Percentiles rank a stretch among this genome's conserved stretches.
These are phyloP conservation scores for Rhinatrema bivittatum DNA, from an alignment of 2,797 vertebrate genomes.

Conservation along the genomic window DNA sequence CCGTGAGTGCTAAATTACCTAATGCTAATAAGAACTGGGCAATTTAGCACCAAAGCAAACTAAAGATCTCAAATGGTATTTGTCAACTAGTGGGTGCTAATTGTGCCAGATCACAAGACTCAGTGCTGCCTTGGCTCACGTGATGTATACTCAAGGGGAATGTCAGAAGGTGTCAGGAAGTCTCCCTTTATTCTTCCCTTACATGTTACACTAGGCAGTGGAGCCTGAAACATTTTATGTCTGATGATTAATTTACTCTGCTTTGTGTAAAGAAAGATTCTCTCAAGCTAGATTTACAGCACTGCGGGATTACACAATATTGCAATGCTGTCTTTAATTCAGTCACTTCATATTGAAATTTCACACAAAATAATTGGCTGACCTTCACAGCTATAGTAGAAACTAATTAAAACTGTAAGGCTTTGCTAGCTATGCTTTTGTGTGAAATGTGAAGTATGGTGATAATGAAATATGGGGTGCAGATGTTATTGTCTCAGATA, in stretches of 20 bases:
- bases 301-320: conserved; percentile 38
- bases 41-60: too few relatives aligned
- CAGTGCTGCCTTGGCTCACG: too few relatives aligned
- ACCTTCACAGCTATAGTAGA: conserved; percentile 91
- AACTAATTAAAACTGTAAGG: conserved; percentile 97
- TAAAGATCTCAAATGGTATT: too few relatives aligned
- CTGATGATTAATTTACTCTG: conserved; percentile 51
- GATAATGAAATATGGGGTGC: conserved; percentile 87
- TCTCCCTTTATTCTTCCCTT: conserved; percentile 10
- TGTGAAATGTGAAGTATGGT: conserved; percentile 87
- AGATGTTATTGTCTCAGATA: conserved; percentile 67
- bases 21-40: too few relatives aligned
- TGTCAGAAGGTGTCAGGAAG: conserved; percentile 27
- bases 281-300: conserved; percentile 40
- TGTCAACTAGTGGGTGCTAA: too few relatives aligned
- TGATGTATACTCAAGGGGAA: too few relatives aligned
- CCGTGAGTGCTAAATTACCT: too few relatives aligned
- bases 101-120: too few relatives aligned
- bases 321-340: conserved; percentile 60
- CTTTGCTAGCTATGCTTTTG: conserved; percentile 75
- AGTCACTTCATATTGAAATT: conserved; percentile 77
- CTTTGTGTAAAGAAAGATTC: conserved; percentile 34
- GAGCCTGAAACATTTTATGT: conserved; percentile 39
- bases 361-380: conserved; percentile 95
- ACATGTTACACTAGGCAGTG: conserved; percentile 48